Evolutionary conservation across 2,888 invertebrate species (phyloP).

Genomic region (Linnaemya vulpina): DNA sequence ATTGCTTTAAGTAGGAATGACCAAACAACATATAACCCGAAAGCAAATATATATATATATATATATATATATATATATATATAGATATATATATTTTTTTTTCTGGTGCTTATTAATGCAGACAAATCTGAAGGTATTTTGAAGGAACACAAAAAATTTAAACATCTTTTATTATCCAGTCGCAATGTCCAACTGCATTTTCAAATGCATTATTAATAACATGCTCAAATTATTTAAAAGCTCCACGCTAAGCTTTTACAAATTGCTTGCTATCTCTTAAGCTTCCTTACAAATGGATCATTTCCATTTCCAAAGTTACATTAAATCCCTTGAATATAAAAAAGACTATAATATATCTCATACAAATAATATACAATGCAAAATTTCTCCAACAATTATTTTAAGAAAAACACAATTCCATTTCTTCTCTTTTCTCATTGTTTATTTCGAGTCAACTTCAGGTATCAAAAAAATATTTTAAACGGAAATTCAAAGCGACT

Average conservation of each 20-base stretch:
- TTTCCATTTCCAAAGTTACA: background rate
- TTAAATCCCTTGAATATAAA: background rate
- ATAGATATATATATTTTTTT: no score
- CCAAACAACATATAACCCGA: no score
- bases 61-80: no score
- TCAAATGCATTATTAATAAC: background rate
- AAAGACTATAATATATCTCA: background rate
- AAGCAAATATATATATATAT: no score
- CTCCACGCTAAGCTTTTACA: background rate
- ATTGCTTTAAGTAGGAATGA: no score
- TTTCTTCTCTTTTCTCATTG: background rate
- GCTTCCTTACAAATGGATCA: background rate
- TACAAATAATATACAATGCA: slow-evolving; percentile 20
- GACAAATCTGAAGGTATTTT: no score
- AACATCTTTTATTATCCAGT: no score
- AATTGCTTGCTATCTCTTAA: background rate
- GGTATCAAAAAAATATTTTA: slow-evolving; percentile 67
- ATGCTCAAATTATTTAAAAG: no score
- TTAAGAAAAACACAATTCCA: background rate
- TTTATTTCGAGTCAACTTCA: slow-evolving; percentile 63
- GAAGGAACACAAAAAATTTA: no score
- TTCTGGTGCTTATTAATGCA: no score
- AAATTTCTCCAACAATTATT: background rate
- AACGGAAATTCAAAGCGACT: slow-evolving; percentile 74
- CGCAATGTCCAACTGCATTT: no score